These are phyloP conservation scores for Eucidaris tribuloides DNA, from an alignment of 35 echinoderm and acorn worm species.

Conservation along the genomic window DNA sequence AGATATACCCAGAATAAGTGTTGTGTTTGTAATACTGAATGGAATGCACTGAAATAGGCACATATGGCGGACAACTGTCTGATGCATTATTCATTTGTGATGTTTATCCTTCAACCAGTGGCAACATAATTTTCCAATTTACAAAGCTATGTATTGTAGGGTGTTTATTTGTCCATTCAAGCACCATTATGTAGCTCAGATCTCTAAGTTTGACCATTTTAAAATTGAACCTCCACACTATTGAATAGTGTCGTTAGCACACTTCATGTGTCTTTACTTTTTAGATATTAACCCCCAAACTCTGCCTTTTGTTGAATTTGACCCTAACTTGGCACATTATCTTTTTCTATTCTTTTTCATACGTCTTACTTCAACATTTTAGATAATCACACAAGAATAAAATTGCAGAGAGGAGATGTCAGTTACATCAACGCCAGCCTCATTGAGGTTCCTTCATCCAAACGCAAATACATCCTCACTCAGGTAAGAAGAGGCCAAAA, in stretches of 20 bases:
- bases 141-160: too few species aligned
- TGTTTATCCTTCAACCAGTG: background rate
- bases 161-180: too few species aligned
- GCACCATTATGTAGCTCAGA: too few species aligned
- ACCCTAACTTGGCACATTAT: too few species aligned
- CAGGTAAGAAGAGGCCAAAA: slow-evolving; percentile 43
- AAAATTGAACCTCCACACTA: too few species aligned
- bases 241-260: too few species aligned
- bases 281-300: background rate
- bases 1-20: too few species aligned
- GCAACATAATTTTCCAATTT: background rate
- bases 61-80: too few species aligned
- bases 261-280: background rate
- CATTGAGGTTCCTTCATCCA: slow-evolving; percentile 53
- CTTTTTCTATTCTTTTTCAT: background rate
- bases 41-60: too few species aligned
- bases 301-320: background rate
- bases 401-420: slow-evolving; percentile 47
- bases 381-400: slow-evolving; percentile 89
- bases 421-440: slow-evolving; percentile 96
- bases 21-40: too few species aligned
- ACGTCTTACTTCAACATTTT: background rate
- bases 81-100: background rate
- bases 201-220: too few species aligned
- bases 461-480: slow-evolving; percentile 91